Evolutionary conservation across 2,113 vertebrate species (phyloP), one percentile per base, ranked within the genome.

Genomic region (Electrona antarctica): DNA sequence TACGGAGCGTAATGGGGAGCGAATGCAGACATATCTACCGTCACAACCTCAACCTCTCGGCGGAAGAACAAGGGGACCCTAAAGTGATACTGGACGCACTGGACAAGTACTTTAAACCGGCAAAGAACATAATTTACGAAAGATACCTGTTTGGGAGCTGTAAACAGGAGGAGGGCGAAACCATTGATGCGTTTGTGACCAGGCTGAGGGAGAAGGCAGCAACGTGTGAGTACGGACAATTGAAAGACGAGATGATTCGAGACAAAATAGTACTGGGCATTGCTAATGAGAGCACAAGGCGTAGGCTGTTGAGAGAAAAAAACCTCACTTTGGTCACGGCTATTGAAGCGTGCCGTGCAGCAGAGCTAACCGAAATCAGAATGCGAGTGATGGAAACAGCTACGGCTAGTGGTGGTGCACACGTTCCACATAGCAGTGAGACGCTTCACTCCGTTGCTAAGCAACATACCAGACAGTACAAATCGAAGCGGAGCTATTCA

Each of bases 11-110:
- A 7, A 76, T 76, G 73, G 69, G 54, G 11, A n/a, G 4, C 5
- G 72, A 83, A 47, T 80, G 29, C 6, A 4, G 49, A 6, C 80
- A 79, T 9, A 33, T 79, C 4, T 79, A 79, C 41, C n/a, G n/a
- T n/a, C n/a, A n/a, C n/a, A n/a, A n/a, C n/a, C n/a, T n/a, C n/a
- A n/a, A n/a, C n/a, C n/a, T 6, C n/a, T 3, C 60, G 78, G 47
- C 62, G 1, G 61, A 8, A 6, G 11, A 72, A 5, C 6, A 60
- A 8, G 45, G 4, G n/a, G n/a, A n/a, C n/a, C n/a, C n/a, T n/a
- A 6, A 15, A n/a, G 48, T 15, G 1, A 78, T 78, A 7, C 21
- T 72, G 0, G 49, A 68, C 14, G 64, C 50, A 1, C 11, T 78
- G 4, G 62, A 64, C 0, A 28, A 1, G 6, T 78, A 74, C 8